phyloP scores from a whole-genome alignment of 2,888 invertebrate genomes.

The Deilephila porcellus region DNA sequence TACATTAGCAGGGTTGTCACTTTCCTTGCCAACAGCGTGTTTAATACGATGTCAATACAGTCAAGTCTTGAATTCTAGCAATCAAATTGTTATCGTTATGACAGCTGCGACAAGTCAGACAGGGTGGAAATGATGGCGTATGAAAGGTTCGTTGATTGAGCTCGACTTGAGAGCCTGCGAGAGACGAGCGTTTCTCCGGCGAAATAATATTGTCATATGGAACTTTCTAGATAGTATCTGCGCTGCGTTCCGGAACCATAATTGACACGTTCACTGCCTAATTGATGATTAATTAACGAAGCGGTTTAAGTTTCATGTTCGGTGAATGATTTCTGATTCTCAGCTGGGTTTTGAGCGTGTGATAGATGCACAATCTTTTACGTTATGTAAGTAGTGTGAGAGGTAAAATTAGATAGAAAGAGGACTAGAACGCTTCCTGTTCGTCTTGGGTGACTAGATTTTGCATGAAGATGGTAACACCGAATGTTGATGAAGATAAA shows the following conservation, averaged over 20 bases:
- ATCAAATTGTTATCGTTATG: slow-evolving; percentile 6
- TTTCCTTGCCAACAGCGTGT: background rate
- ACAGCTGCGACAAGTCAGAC: background rate
- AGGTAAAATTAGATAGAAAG: background rate
- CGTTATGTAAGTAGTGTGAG: background rate
- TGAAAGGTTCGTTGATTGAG: background rate
- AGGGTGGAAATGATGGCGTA: background rate
- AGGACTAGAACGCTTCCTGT: background rate
- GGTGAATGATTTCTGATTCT: background rate
- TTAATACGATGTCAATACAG: background rate
- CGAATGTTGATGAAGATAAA: no score
- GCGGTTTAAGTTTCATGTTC: slow-evolving; percentile 7
- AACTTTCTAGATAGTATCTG: slow-evolving; percentile 23
- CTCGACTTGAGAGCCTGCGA: background rate
- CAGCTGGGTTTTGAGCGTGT: background rate
- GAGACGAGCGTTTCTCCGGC: slow-evolving; percentile 16
- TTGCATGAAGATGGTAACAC: no score
- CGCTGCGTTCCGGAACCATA: background rate
- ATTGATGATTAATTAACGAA: slow-evolving; percentile 15
- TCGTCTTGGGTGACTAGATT: no score
- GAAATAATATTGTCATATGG: slow-evolving; percentile 24
- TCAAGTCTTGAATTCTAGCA: background rate
- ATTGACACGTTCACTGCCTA: slow-evolving; percentile 21
- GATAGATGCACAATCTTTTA: background rate
- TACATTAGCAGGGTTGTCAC: background rate